A percentile compares a stretch with the other conserved stretches of the same genome.
phyloP scores from a whole-genome alignment of 2,113 vertebrate species.

The Hemicordylus capensis region DNA sequence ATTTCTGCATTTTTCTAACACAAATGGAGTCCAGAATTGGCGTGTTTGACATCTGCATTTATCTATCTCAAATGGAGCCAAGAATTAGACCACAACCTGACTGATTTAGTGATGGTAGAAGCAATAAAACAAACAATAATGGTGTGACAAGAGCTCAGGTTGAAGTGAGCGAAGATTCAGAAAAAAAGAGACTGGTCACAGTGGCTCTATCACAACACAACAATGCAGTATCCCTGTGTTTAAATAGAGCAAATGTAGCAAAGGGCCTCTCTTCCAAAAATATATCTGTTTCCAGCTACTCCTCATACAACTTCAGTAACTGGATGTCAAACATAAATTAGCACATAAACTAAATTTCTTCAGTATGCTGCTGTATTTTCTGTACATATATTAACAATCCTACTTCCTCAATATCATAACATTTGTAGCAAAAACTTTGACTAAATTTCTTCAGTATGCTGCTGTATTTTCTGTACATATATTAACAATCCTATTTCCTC shows the following conservation, averaged over 20 bases:
- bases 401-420: too few relatives aligned
- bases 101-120: background rate
- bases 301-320: background rate
- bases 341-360: background rate
- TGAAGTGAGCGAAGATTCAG: background rate
- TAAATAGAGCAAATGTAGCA: background rate
- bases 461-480: too few relatives aligned
- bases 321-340: background rate
- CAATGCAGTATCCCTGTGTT: background rate
- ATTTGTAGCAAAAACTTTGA: too few relatives aligned
- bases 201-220: background rate
- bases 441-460: too few relatives aligned
- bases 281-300: background rate
- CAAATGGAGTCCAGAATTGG: background rate
- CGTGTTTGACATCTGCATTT: background rate
- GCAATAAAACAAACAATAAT: background rate
- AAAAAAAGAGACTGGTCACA: background rate
- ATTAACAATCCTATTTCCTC: too few relatives aligned
- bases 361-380: too few relatives aligned
- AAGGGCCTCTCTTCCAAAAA: background rate
- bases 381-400: too few relatives aligned
- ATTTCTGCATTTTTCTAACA: background rate
- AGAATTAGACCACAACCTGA: background rate
- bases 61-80: background rate
- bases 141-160: background rate